Base-by-base conservation (phyloP, 2,113 vertebrate genomes). In the Falcunculus frontatus region DNA sequence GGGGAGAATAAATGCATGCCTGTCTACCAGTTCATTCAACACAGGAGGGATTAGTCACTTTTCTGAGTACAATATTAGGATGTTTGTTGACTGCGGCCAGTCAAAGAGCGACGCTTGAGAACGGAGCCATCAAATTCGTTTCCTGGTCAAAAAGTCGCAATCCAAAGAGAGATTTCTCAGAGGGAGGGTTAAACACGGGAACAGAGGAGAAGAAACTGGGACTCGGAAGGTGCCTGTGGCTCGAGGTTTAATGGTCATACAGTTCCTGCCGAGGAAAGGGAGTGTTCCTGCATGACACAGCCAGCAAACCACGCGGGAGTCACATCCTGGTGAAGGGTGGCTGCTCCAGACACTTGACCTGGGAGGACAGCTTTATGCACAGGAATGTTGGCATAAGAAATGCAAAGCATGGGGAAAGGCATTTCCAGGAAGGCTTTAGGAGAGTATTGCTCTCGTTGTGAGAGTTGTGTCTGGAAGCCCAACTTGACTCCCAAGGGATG, bases 1-100 rank as follows among this genome's bases (percentile, higher is more conserved):
- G 87, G 53, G 81, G 78, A 84, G 94, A 88, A 91, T 26, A 42
- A 95, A 91, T 20, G 93, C 97, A 97, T 97, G 97, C 91, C 96
- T 97, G 95, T 97, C 96, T 93, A 86, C 88, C 76, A 69, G 96
- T 96, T 98, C 97, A 96, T 93, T 97, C 95, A 97, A 97, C 93
- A 97, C 95, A 97, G 98, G 96, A 97, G 94, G 96, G 17, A 95
- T 98, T 97, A 98, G 96, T 98, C 97, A 98, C 87, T 90, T 90
- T 60, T 90, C 92, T 68, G 76, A 97, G 93, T 92, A 97, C 97
- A 98, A 96, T 96, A 94, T 97, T 95, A 96, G 95, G 75, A 90
- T 75, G 84, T 83, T 95, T 73, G 78, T 59, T 94, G 96, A 96
- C 78, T 79, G 42, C 53, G 56, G 95, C 93, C 89, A 79, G 47